phyloP scores from a whole-genome alignment of 2,797 vertebrate genomes.

The Sebastes oblongus region DNA sequence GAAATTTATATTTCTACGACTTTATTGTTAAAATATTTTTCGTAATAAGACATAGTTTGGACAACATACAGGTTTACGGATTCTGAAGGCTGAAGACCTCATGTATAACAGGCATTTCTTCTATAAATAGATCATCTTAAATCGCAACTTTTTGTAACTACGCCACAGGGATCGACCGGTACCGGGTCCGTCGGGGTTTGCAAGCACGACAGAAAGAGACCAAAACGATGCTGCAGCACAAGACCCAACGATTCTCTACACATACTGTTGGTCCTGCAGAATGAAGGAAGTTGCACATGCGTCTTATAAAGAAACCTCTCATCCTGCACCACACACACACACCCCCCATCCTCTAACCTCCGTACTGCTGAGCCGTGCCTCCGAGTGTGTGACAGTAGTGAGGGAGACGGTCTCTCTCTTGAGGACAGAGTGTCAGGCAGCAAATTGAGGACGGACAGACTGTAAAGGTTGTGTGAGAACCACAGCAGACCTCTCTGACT shows the following conservation, averaged over 20 bases:
- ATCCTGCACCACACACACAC: neutral
- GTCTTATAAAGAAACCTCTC: constrained; percentile 17
- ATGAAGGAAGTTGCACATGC: constrained; percentile 7
- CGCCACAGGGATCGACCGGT: no score
- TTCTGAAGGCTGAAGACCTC: no score
- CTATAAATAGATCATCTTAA: no score
- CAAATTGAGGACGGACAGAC: constrained; percentile 46
- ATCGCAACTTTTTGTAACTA: no score
- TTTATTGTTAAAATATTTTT: no score
- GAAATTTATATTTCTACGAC: no score
- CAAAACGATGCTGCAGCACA: neutral
- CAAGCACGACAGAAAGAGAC: neutral
- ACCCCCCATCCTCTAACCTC: neutral
- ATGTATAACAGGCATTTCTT: no score
- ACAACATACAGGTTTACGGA: no score
- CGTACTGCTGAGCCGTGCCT: constrained; percentile 1
- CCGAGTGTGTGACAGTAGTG: constrained; percentile 25
- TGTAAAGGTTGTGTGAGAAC: constrained; percentile 57
- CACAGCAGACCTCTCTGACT: constrained; percentile 37
- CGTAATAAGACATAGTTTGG: no score
- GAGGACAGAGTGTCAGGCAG: constrained; percentile 51
- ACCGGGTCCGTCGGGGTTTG: no score
- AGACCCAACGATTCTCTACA: neutral
- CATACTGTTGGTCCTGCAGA: neutral
- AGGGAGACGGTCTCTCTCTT: constrained; percentile 38